phyloP scores from a whole-genome alignment of 1,140 invertebrate species.

The Ips nitidus region DNA sequence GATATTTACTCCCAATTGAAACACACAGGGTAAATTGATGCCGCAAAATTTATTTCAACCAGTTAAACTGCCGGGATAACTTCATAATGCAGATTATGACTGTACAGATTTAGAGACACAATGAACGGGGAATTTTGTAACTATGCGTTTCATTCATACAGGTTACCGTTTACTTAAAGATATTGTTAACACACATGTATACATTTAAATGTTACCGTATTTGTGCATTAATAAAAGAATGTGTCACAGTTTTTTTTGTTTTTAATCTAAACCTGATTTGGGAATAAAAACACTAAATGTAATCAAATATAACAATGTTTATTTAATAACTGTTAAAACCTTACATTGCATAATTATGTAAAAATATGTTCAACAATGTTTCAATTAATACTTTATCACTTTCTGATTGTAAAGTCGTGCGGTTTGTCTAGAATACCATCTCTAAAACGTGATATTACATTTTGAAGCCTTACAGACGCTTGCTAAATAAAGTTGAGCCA shows the following conservation, averaged over 20 bases:
- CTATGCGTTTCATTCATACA: background rate
- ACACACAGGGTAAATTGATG: no score
- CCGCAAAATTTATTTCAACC: background rate
- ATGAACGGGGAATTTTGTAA: no score
- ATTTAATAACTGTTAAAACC: background rate
- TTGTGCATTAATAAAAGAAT: slow-evolving; percentile 53
- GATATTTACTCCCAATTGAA: no score
- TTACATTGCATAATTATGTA: background rate
- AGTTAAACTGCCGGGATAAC: background rate
- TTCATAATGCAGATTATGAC: no score
- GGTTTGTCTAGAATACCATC: no score
- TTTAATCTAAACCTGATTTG: no score
- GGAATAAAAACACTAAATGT: no score
- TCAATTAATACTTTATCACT: no score
- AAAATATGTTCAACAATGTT: background rate
- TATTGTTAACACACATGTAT: slow-evolving; percentile 54
- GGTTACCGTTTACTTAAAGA: slow-evolving; percentile 48
- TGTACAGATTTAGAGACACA: background rate
- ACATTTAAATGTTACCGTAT: slow-evolving; percentile 54
- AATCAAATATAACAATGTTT: background rate
- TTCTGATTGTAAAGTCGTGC: no score
- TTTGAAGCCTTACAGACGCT: no score
- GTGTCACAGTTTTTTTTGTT: slow-evolving; percentile 40
- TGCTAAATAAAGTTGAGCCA: no score
- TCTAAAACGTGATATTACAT: no score